Conservation (phyloP, 2,888 invertebrate genomes). For the Vesta saturnalis region DNA sequence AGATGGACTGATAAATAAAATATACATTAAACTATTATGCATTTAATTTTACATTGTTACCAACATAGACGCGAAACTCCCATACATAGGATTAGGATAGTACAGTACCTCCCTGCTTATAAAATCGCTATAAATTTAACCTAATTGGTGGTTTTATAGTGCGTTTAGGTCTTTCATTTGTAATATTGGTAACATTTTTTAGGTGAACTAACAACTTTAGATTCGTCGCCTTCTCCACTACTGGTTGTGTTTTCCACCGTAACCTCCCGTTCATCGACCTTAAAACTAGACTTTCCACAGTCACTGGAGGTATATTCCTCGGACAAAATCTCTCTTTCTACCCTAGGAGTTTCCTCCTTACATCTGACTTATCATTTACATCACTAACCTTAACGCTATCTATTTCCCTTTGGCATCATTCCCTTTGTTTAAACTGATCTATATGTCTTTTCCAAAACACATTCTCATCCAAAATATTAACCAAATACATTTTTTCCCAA, state of each 20-base stretch:
- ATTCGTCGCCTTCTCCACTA: background rate
- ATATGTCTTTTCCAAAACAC: too few species aligned
- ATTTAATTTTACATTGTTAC: background rate
- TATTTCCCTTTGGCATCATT: background rate
- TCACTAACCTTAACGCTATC: background rate
- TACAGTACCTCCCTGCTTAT: slow-evolving; percentile 1
- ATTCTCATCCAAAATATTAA: too few species aligned
- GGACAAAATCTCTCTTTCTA: background rate
- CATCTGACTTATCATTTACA: slow-evolving; percentile 1
- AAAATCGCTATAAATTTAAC: background rate
- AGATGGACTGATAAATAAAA: background rate
- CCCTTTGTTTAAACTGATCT: background rate
- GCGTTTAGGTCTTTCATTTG: background rate
- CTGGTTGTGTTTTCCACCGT: background rate
- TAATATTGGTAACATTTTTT: background rate
- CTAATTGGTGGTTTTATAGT: slow-evolving; percentile 2
- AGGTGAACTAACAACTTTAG: background rate
- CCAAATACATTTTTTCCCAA: too few species aligned
- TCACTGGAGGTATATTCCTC: background rate
- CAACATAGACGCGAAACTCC: background rate
- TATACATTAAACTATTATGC: background rate
- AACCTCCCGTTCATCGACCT: slow-evolving; percentile 2
- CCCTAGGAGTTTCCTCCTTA: slow-evolving; percentile 2
- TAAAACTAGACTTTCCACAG: background rate
- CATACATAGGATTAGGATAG: background rate